Evolutionary conservation across 2,113 vertebrate species (phyloP), one percentile per base, ranked within the genome.

Genomic region (Lasiurus cinereus): DNA sequence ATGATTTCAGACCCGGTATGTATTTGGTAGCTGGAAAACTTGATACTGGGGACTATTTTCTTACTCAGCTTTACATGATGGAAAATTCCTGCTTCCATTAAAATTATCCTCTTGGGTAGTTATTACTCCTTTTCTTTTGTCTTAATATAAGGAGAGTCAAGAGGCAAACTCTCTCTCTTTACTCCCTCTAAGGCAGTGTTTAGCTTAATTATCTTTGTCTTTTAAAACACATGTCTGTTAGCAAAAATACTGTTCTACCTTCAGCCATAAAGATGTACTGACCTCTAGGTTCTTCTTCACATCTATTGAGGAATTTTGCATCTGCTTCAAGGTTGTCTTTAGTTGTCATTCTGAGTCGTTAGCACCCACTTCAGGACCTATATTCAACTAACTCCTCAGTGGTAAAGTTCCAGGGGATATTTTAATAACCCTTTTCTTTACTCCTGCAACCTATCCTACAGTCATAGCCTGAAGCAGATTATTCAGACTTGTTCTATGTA

Each of bases 1-100:
- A 99, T 0, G 99, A 99, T 96, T 99, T 99, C 98, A 99, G 99
- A 96, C 99, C 99, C 66, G 99, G 99, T 99, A 97, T 83, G 97
- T 86, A 11, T 36, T 14, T 52, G 31, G 22, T 50, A 11, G 33
- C 46, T n/a, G 36, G 72, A 88, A 91, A 54, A 36, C 14, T 5
- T 67, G 52, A 6, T 52, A 19, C 36, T 22, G 27, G 21, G 21
- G 27, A 36, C 36, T 10, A 0, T 48, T 82, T 54, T 39, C 16
- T 52, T 31, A 19, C 36, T 88, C 10, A 29, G 43, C 2, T 87
- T 48, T 8, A 12, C 50, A 1, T 13, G 76, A 14, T 24, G 22
- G 50, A 54, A 77, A 54, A 82, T 43, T 16, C 21, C 39, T 39
- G 50, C 64, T 83, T 83, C 14, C 33, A 9, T 86, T 94, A 84